Evolutionary conservation across 2,888 invertebrate species (phyloP).

Genomic region (Dyspetes luteomarginatus): DNA sequence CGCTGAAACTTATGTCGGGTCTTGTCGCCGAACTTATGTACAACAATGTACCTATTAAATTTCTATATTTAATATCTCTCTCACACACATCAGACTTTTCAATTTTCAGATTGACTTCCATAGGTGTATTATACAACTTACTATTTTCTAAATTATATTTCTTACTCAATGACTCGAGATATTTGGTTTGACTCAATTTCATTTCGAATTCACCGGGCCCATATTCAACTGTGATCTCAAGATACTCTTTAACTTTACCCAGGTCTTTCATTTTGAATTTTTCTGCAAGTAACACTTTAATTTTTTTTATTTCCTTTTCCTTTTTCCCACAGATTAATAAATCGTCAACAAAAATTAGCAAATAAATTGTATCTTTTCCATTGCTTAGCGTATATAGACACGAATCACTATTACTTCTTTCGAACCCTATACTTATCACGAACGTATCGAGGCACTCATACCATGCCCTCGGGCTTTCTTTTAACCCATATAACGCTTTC

Average conservation of each 20-base stretch:
- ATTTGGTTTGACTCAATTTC: conserved; percentile 72
- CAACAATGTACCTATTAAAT: not conserved
- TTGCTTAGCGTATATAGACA: not conserved
- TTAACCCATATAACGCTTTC: conserved; percentile 17
- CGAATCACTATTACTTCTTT: conserved; percentile 10
- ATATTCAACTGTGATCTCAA: conserved; percentile 77
- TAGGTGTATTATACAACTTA: conserved; percentile 71
- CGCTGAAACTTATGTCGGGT: not conserved
- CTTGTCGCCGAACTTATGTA: conserved; percentile 10
- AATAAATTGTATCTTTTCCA: not conserved
- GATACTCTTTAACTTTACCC: conserved; percentile 73
- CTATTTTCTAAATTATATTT: conserved; percentile 68
- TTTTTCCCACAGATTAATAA: conserved; percentile 1
- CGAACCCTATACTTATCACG: not conserved
- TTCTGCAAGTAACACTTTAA: conserved; percentile 67
- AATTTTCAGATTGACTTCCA: conserved; percentile 63
- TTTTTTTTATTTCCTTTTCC: conserved; percentile 64
- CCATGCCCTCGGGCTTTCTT: conserved; percentile 14
- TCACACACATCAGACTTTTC: not conserved
- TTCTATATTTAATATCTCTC: conserved; percentile 11
- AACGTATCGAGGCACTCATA: not conserved
- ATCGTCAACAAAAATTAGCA: not conserved
- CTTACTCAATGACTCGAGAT: conserved; percentile 61
- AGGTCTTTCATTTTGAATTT: conserved; percentile 69
- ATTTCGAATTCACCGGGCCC: conserved; percentile 64